A percentile compares a stretch with the other conserved stretches of the same genome.
phyloP scores from a whole-genome alignment of 2,797 vertebrate genomes.

The Chloroceryle amazona region DNA sequence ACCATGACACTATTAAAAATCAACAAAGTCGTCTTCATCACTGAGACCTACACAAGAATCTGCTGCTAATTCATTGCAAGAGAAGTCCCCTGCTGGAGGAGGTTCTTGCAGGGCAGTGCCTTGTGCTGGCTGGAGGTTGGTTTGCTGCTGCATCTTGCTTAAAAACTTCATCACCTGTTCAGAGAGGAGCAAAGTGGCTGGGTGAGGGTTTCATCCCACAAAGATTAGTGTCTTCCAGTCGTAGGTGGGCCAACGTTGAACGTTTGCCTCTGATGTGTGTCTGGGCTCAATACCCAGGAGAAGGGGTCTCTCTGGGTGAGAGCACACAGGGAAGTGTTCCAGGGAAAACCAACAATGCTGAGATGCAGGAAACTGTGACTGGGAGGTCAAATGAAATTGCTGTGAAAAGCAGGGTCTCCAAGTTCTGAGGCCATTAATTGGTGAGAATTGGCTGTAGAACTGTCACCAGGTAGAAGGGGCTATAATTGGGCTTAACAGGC shows the following conservation, averaged over 20 bases:
- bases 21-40: neutral
- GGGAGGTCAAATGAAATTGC: neutral
- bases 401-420: neutral
- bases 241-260: neutral
- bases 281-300: neutral
- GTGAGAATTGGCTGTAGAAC: neutral
- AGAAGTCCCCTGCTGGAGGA: neutral
- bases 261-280: neutral
- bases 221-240: neutral
- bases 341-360: neutral
- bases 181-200: neutral
- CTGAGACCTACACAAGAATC: neutral
- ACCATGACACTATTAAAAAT: neutral
- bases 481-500: neutral
- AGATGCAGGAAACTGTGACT: neutral
- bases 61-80: neutral
- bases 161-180: neutral
- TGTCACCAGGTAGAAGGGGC: slow-evolving; percentile 24
- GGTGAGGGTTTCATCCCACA: neutral
- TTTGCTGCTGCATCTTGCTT: neutral
- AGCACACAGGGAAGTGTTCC: neutral
- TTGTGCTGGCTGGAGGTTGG: neutral
- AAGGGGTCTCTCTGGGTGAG: neutral
- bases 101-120: neutral
- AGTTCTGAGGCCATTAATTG: neutral